Conservation (phyloP, 2,113 vertebrate genomes). For the Brachionichthys hirsutus region DNA sequence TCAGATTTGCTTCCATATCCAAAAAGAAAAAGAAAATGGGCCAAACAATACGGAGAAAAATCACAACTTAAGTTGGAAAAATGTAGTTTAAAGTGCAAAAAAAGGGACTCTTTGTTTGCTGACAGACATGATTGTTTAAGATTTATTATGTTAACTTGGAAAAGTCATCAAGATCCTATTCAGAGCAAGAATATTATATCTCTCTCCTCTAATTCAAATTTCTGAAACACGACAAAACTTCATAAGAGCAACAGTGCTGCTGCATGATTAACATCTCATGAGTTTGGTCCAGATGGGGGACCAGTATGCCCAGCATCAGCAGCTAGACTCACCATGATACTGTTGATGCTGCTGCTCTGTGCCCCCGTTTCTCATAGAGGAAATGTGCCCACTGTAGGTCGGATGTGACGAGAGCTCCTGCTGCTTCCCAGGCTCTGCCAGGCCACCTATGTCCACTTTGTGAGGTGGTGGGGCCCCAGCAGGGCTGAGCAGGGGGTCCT, state of each 20-base stretch:
- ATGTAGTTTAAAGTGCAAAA: no score
- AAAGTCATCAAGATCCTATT: neutral
- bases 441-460: constrained; percentile 58
- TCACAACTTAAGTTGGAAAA: neutral
- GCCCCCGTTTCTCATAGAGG: constrained; percentile 50
- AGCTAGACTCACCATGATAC: constrained; percentile 67
- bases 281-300: neutral
- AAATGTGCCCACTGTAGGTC: constrained; percentile 58
- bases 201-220: constrained; percentile 9
- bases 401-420: constrained; percentile 37
- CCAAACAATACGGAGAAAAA: no score
- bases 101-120: neutral
- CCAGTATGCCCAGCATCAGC: constrained; percentile 1
- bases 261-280: constrained; percentile 4
- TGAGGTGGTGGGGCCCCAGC: constrained; percentile 45
- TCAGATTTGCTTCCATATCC: no score
- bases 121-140: neutral
- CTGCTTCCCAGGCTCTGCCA: constrained; percentile 50
- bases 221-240: constrained; percentile 6
- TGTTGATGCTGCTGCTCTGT: constrained; percentile 48
- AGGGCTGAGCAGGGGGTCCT: constrained; percentile 72
- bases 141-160: constrained; percentile 4
- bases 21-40: no score
- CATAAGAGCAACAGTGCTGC: neutral
- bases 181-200: neutral